Evolutionary conservation across 2,113 vertebrate genomes (phyloP), one percentile per base, ranked within the genome.

Genomic region (Oryzias woworae): DNA sequence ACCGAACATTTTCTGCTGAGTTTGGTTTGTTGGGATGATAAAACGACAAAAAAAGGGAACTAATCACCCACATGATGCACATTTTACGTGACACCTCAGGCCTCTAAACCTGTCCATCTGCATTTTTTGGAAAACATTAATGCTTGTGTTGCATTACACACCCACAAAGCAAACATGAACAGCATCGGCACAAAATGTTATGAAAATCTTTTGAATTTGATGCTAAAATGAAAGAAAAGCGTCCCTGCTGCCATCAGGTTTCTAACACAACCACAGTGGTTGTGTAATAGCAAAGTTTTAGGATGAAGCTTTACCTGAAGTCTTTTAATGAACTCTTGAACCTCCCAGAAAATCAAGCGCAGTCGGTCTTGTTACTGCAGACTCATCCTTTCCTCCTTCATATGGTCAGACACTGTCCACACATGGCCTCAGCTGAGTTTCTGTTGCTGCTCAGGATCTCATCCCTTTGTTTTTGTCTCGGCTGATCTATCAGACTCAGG

Each of bases 71-170:
- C 42, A 28, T 55, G 54, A 79, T 56, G 15, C 52, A 36, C 18
- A 17, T 58, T 66, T 43, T 15, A 62, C 36, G 14, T 70, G 62
- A 71, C 15, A 50, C 51, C 24, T 46, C 14, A 48, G 41, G 66
- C 36, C 28, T 59, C 55, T 36, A 20, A 90, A 91, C 92, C 80
- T 64, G 92, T 87, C 71, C 26, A 46, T 73, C 91, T 62, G 52
- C 87, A 92, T 91, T 90, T 81, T 78, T 74, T 78, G 53, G 16
- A 48, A 48, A 48, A 53, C 65, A 55, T 70, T 66, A 43, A 23
- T 49, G 44, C 7, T 1, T 4, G 8, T 22, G 70, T 28, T 41
- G 23, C 1, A 23, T 13, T 28, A 54, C 73, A 73, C 76, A 50
- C 70, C 70, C 70, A 69, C 12, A 54, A 54, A 18, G 20, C 46